Base-by-base conservation (phyloP, 1,140 invertebrate genomes). In the Anthonomus grandis region DNA sequence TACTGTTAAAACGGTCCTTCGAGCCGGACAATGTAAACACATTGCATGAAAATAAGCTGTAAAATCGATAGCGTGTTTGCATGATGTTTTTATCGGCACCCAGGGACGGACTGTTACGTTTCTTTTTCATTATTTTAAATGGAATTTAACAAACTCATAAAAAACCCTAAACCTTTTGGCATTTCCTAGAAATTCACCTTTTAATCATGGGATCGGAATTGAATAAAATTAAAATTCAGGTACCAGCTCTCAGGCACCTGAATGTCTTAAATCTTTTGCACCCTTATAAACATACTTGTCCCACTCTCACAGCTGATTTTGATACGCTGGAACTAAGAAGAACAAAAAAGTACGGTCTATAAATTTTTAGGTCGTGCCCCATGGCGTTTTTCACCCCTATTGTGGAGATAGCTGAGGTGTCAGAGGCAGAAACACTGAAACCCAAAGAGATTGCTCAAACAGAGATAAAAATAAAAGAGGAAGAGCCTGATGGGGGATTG, bases 361-460 rank as follows among this genome's bases (percentile, higher is more conserved):
- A 9, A 1, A 10, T 39, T 60, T 60, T 44, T 49, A 59, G 57
- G 53, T 39, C 54, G 22, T 59, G 27, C 27, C 62, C 62, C 13
- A 60, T 63, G 57, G 58, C 47, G 17, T 60, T 49, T 54, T 63
- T 63, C 38, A 63, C 62, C 9, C 62, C 62, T 18, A 64, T 64
- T 12, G 62, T 64, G n/a, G 59, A 56, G 21, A 61, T 64, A 18
- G 51, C 51, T 12, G 62, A 64, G 42, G 38, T 31, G 5, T 27
- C 39, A n/a, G 22, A 24, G 2, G 3, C 37, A 13, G 8, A 42
- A 19, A 48, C 36, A n/a, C n/a, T n/a, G n/a, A n/a, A n/a, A n/a
- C n/a, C 1, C 31, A 46, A 21, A 62, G 1, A 21, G n/a, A 24
- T 23, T n/a, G n/a, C n/a, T 4, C 42, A 23, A 45, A 3, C 17